Conservation (phyloP, 2,888 invertebrate species). For the Netelia inedita region DNA sequence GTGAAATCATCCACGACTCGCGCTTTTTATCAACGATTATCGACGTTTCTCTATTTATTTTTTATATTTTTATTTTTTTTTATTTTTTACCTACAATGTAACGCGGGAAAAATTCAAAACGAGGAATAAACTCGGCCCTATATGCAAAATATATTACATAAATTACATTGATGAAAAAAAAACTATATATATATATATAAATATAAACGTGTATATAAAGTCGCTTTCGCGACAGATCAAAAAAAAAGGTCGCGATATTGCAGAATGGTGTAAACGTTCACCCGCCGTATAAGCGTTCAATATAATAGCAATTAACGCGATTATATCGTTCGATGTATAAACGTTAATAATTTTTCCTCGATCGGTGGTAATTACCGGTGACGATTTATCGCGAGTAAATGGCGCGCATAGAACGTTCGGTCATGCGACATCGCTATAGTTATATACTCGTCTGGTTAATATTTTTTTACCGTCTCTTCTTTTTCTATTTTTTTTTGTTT, state of each 20-base stretch:
- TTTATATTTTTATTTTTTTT: neutral
- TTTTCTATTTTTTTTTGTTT: constrained; percentile 52
- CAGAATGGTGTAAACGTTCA: neutral
- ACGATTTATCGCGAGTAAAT: constrained; percentile 81
- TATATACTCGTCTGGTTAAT: constrained; percentile 1
- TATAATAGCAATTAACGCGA: constrained; percentile 77
- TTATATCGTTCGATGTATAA: constrained; percentile 80
- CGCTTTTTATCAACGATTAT: constrained; percentile 1
- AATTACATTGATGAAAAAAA: neutral
- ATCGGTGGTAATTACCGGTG: constrained; percentile 76
- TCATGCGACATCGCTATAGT: constrained; percentile 38
- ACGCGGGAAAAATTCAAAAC: neutral
- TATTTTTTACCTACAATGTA: constrained; percentile 3
- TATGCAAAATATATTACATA: neutral
- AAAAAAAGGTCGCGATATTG: neutral
- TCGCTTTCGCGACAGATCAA: neutral
- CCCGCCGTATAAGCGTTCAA: constrained; percentile 9
- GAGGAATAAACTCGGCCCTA: neutral
- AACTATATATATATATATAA: neutral
- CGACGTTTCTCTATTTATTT: neutral
- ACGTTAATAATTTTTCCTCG: constrained; percentile 77
- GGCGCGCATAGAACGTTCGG: constrained; percentile 74
- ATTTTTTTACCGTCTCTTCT: constrained; percentile 38
- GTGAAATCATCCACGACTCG: constrained; percentile 3
- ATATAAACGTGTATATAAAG: neutral